phyloP scores from a whole-genome alignment of 1,140 invertebrate species.

The Spodoptera litura region DNA sequence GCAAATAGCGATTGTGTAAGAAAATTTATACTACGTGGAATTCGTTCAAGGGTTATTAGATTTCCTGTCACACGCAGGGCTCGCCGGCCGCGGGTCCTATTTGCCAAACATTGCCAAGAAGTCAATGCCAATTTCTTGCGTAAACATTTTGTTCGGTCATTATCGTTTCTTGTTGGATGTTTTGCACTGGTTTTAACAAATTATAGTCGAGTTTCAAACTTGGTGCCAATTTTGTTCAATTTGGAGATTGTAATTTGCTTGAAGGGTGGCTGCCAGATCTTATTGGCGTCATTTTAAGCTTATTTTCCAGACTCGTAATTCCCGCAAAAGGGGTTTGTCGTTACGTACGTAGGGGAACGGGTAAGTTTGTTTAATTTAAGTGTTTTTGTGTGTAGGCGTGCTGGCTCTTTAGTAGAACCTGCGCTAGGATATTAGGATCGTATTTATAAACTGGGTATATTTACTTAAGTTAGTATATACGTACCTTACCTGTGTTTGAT shows the following conservation, averaged over 20 bases:
- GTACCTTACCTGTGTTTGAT: neutral
- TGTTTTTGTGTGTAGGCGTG: slow-evolving; percentile 37
- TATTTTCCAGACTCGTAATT: slow-evolving; percentile 47
- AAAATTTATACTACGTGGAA: slow-evolving; percentile 67
- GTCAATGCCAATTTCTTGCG: slow-evolving; percentile 73
- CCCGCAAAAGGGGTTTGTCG: slow-evolving; percentile 40
- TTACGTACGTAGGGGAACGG: slow-evolving; percentile 13
- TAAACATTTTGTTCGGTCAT: slow-evolving; percentile 73
- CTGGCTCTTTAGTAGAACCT: slow-evolving; percentile 1
- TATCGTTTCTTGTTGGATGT: slow-evolving; percentile 65
- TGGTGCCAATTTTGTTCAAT: slow-evolving; percentile 47
- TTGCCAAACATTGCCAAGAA: slow-evolving; percentile 74
- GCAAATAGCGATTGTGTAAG: slow-evolving; percentile 65
- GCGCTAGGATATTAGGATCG: slow-evolving; percentile 23
- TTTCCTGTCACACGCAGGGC: slow-evolving; percentile 76
- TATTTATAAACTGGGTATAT: neutral
- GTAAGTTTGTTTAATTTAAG: slow-evolving; percentile 39
- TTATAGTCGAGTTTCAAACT: slow-evolving; percentile 46
- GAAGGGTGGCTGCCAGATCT: slow-evolving; percentile 44
- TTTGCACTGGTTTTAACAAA: slow-evolving; percentile 52
- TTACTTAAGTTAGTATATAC: neutral
- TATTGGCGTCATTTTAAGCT: slow-evolving; percentile 49
- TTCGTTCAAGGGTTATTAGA: slow-evolving; percentile 76
- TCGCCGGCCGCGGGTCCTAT: slow-evolving; percentile 66
- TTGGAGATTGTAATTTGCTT: slow-evolving; percentile 44